These are phyloP conservation scores for Tortricodes alternella DNA, from an alignment of 2,888 invertebrate species.

Conservation along the genomic window DNA sequence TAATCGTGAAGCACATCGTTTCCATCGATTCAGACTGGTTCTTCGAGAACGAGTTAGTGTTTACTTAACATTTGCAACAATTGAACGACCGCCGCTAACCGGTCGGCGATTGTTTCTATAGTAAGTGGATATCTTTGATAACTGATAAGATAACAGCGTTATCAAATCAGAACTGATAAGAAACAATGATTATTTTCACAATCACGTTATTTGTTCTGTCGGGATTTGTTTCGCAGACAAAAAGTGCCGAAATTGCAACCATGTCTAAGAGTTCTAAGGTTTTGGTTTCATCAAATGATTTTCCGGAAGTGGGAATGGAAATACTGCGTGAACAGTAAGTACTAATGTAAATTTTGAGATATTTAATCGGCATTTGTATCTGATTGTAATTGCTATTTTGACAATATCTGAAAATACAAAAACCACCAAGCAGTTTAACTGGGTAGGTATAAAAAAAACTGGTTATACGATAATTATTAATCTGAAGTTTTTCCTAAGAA, in stretches of 20 bases:
- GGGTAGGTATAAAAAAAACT: too few relatives aligned
- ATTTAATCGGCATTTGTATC: too few relatives aligned
- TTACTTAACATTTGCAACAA: not conserved
- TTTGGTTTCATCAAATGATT: slow-evolving; percentile 87
- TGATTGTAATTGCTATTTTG: too few relatives aligned
- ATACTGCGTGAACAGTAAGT: slow-evolving; percentile 85
- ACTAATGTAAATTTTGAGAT: not conserved
- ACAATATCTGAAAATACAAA: too few relatives aligned
- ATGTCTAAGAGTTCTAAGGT: slow-evolving; percentile 83
- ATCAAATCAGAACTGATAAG: slow-evolving; percentile 21
- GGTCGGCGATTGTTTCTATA: not conserved
- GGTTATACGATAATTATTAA: too few relatives aligned
- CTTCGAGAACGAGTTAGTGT: not conserved
- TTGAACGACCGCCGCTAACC: not conserved
- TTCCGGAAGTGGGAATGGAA: slow-evolving; percentile 85
- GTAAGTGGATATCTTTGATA: not conserved
- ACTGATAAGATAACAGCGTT: not conserved
- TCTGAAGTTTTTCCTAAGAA: too few relatives aligned
- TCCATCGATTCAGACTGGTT: not conserved
- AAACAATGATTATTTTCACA: slow-evolving; percentile 12
- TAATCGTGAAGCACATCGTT: too few relatives aligned
- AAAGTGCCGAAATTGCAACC: slow-evolving; percentile 40
- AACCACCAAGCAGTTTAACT: too few relatives aligned
- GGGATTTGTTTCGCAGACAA: slow-evolving; percentile 40
- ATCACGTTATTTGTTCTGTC: slow-evolving; percentile 39